Percentiles rank a stretch among this genome's conserved stretches.
Evolutionary conservation across 2,797 vertebrate species (phyloP).

Genomic region (Otolemur crassicaudatus): DNA sequence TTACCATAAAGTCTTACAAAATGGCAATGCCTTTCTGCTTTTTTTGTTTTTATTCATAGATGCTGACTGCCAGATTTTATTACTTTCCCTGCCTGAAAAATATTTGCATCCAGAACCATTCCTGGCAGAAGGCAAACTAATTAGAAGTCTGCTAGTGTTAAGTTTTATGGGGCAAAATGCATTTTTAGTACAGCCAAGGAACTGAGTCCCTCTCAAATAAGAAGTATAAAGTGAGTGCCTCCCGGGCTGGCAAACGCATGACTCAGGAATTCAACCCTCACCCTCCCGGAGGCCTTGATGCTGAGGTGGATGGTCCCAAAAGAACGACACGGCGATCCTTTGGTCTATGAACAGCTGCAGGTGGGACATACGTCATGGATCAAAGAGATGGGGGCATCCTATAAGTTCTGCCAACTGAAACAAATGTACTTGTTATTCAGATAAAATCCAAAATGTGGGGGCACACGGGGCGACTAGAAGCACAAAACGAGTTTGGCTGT

Average conservation of each 20-base stretch:
- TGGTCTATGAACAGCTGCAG: conserved; percentile 10
- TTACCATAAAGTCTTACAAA: conserved; percentile 63
- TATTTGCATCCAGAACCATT: conserved; percentile 62
- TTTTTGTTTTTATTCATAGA: conserved; percentile 74
- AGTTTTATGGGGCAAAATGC: conserved; percentile 62
- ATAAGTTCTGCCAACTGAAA: conserved; percentile 45
- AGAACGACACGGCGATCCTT: conserved; percentile 53
- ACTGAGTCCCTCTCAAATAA: conserved; percentile 53
- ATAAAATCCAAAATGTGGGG: background rate
- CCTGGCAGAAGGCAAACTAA: conserved; percentile 73
- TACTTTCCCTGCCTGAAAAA: conserved; percentile 67
- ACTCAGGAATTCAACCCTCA: conserved; percentile 47
- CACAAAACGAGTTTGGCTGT: background rate
- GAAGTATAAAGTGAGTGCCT: conserved; percentile 51
- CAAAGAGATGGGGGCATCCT: background rate
- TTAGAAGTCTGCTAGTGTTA: conserved; percentile 53
- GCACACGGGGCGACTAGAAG: background rate
- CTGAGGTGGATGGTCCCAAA: background rate
- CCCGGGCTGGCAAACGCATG: conserved; percentile 41
- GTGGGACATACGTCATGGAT: conserved; percentile 22
- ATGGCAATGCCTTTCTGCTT: conserved; percentile 74
- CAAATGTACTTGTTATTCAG: background rate
- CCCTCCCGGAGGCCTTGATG: background rate
- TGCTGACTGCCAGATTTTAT: conserved; percentile 54
- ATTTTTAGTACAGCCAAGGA: conserved; percentile 70